phyloP scores from a whole-genome alignment of 2,888 invertebrate genomes.

The Heteropelma amictum region DNA sequence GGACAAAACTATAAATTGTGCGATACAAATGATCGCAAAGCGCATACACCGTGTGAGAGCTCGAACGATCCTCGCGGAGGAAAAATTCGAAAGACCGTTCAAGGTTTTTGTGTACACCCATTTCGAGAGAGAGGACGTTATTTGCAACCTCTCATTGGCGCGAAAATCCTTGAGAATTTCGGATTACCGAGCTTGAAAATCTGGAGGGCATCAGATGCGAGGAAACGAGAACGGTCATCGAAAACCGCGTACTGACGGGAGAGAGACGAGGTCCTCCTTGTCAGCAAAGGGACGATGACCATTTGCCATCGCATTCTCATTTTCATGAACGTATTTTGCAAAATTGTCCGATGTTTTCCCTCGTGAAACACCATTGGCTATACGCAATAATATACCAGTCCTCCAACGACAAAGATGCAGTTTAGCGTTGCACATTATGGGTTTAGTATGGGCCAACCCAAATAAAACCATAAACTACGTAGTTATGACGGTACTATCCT shows the following conservation, averaged over 20 bases:
- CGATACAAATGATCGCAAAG: neutral
- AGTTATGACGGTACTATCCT: conserved; percentile 61
- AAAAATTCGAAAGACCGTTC: conserved; percentile 26
- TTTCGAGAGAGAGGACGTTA: conserved; percentile 30
- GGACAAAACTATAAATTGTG: neutral
- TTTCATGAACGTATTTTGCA: conserved; percentile 30
- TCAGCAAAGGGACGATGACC: conserved; percentile 3
- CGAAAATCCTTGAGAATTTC: conserved; percentile 52
- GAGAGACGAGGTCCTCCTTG: neutral
- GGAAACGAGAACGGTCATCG: conserved; percentile 45
- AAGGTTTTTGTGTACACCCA: conserved; percentile 13
- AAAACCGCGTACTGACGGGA: conserved; percentile 10
- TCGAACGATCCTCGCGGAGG: neutral
- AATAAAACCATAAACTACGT: conserved; percentile 74
- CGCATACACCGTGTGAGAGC: neutral
- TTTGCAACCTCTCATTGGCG: conserved; percentile 55
- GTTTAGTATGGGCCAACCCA: conserved; percentile 65
- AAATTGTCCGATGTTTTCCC: conserved; percentile 32
- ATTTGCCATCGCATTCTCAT: conserved; percentile 7
- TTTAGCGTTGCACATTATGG: conserved; percentile 69
- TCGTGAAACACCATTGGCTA: conserved; percentile 24
- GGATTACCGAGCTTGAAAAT: conserved; percentile 56
- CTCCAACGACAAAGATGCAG: conserved; percentile 72
- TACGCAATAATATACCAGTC: conserved; percentile 70
- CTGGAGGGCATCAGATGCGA: conserved; percentile 62